Conservation (phyloP, 2,113 vertebrate species). For the Opisthocomus hoazin region DNA sequence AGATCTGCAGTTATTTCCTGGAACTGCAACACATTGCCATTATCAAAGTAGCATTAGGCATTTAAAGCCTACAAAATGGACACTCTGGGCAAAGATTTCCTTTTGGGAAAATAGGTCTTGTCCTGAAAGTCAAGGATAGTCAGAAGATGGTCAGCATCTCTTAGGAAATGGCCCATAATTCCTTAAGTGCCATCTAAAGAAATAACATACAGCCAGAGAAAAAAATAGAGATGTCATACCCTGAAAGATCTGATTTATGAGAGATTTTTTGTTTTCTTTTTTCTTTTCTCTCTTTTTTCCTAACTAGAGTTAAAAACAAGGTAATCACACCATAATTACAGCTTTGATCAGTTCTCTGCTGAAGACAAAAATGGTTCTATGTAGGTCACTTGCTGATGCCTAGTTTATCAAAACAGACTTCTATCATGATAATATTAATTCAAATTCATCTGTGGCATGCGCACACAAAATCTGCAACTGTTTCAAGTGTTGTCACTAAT, state of each 20-base stretch:
- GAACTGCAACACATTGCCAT: not conserved
- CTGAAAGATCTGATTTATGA: conserved; percentile 21
- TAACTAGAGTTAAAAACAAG: conserved; percentile 62
- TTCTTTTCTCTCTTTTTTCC: not conserved
- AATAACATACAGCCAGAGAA: not conserved
- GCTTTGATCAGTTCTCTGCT: conserved; percentile 61
- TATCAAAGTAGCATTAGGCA: not conserved
- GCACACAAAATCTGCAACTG: not conserved
- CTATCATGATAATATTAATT: conserved; percentile 1
- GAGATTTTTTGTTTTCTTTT: conserved; percentile 17
- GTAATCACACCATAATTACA: conserved; percentile 64
- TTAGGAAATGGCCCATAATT: not conserved
- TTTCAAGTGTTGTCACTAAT: conserved; percentile 23
- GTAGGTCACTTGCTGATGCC: conserved; percentile 58
- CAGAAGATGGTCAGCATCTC: not conserved
- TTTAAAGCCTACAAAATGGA: not conserved
- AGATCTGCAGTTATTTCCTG: not conserved
- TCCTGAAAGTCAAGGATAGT: not conserved
- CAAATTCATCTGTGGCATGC: not conserved
- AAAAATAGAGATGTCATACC: not conserved
- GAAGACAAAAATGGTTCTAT: conserved; percentile 58
- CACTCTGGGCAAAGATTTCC: not conserved
- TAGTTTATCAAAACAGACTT: conserved; percentile 52
- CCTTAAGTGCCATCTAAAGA: not conserved
- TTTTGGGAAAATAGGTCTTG: not conserved